Evolutionary conservation across 2,888 invertebrate genomes (phyloP), one percentile per base, ranked within the genome.

Genomic region (Eumacrocentrus americanus): DNA sequence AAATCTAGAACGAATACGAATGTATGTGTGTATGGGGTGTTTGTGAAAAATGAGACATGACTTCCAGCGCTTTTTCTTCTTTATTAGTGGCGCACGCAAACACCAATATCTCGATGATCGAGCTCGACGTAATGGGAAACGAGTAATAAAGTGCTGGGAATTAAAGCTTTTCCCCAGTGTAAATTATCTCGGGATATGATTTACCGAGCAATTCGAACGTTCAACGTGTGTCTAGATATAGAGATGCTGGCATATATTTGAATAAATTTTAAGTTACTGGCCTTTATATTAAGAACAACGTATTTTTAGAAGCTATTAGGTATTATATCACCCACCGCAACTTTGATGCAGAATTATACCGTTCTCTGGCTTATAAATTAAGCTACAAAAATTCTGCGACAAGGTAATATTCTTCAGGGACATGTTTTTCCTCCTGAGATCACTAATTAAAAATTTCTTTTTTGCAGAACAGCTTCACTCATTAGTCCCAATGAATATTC

Each of bases 221-320:
- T 71, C 69, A 67, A 42, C 68, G 70, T 70, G 69, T 67, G 63
- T 59, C 66, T 66, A 68, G 71, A 74, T 71, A 40, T 29, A 29
- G 71, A 70, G 68, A 69, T 71, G 71, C 75, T 74, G 72, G 76
- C 73, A 75, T 75, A 73, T 68, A 76, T 76, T 75, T 75, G 71
- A 75, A 76, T 76, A 76, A 73, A 76, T 76, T 74, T 69, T 60
- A 65, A 74, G 70, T 74, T 72, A 70, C 66, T 23, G 14, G 73
- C 68, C 23, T 34, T 64, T 75, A 74, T 73, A 73, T 76, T 76
- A 75, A 74, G 71, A 67, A 61, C 63, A 64, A 67, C 70, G 70
- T 73, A 74, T 77, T 74, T 75, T 75, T 70, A 69, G 70, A 71
- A 69, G 70, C 68, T n/a, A n/a, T n/a, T n/a, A n/a, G n/a, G n/a